Evolutionary conservation across 2,888 invertebrate species (phyloP), one percentile per base, ranked within the genome.

Genomic region (Thysanoteuthis rhombus): DNA sequence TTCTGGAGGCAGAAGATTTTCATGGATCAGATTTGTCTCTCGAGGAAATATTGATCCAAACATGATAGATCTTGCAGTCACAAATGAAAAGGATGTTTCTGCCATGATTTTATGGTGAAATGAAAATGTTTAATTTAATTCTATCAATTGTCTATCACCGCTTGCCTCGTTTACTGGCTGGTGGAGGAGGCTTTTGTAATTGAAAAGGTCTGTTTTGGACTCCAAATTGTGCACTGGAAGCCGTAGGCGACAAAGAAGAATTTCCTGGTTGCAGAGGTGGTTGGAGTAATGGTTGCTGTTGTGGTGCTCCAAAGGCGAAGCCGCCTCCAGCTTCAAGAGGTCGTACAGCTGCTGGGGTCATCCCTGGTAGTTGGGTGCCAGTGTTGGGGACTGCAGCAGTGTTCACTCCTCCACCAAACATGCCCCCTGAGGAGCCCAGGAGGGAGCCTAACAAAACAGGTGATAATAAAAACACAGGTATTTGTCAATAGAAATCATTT

Each of bases 131-230:
- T 93, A 4, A 38, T 6, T n/a, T n/a, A n/a, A n/a, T 52, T 52
- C 52, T 52, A n/a, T n/a, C 8, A 2, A n/a, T 75, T 12, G 28
- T 28, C 12, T 36, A 52, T 91, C 39, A 93, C 42, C 90, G 93
- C 32, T 93, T 93, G 89, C 91, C 90, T 52, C 42, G 58, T 52
- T 91, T 90, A 40, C 90, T 90, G 32, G 90, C 58, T 93, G 91
- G 45, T 52, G 58, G 93, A 39, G 45, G 93, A 91, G 93, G 92
- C 47, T 93, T 93, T 58, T 93, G 92, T 52, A 93, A 47, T 28
- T 93, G 92, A 58, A 93, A 93, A 6, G 92, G 36, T 58, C 58
- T n/a, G 58, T 93, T 89, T 42, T 42, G 91, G 19, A 40, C 91
- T n/a, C 91, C 91, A 42, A 40, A 90, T 40, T 90, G 90, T 12